These are phyloP conservation scores for Melanotaenia duboulayi DNA, from an alignment of 2,113 vertebrate species.

Conservation along the genomic window DNA sequence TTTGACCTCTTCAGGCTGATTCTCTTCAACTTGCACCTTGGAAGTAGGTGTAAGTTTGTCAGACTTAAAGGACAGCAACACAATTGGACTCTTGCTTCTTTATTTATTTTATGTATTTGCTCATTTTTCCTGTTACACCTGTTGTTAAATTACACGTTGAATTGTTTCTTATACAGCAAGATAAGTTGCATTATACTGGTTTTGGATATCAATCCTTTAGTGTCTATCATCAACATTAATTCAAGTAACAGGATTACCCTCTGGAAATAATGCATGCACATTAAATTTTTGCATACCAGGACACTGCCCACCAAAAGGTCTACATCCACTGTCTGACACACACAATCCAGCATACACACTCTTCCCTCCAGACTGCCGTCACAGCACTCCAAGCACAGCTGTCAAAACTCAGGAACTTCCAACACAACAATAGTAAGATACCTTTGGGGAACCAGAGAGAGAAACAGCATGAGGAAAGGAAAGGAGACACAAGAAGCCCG, in stretches of 20 bases:
- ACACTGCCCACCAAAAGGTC: slow-evolving; percentile 49
- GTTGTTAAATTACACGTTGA: slow-evolving; percentile 19
- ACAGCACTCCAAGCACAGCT: slow-evolving; percentile 82
- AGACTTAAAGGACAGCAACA: neutral
- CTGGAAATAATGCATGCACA: slow-evolving; percentile 16
- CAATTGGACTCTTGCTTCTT: neutral
- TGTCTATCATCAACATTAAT: slow-evolving; percentile 33
- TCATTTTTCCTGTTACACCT: neutral
- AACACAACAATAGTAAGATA: slow-evolving; percentile 71
- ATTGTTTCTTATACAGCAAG: slow-evolving; percentile 17
- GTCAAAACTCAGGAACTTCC: slow-evolving; percentile 83
- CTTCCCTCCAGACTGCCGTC: slow-evolving; percentile 80
- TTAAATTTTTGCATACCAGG: slow-evolving; percentile 54
- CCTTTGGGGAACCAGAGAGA: slow-evolving; percentile 59
- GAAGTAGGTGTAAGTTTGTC: slow-evolving; percentile 16
- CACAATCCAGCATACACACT: slow-evolving; percentile 77
- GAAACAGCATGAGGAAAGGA: slow-evolving; percentile 47
- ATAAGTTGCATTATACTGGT: slow-evolving; percentile 16
- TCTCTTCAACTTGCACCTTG: neutral
- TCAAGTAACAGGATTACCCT: slow-evolving; percentile 30
- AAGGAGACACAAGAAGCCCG: slow-evolving; percentile 52
- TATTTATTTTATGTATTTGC: slow-evolving; percentile 7
- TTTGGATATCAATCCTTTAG: slow-evolving; percentile 58
- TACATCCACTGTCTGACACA: slow-evolving; percentile 57
- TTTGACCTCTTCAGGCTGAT: neutral